Evolutionary conservation across 2,888 invertebrate species (phyloP).

Genomic region (Caenorhabditis macrosperma): DNA sequence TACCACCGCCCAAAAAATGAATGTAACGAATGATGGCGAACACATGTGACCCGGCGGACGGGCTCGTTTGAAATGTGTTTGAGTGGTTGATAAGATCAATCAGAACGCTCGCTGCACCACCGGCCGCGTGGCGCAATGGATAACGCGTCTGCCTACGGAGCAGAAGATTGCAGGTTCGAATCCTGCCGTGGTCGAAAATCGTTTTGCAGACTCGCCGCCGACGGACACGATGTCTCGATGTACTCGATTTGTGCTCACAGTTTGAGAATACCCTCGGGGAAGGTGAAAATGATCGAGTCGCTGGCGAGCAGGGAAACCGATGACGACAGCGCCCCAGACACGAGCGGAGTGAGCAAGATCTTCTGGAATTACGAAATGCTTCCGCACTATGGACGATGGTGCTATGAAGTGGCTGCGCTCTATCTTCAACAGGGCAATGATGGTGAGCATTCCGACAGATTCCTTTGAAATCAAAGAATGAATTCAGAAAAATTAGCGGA

Average conservation of each 20-base stretch:
- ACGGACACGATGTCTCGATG: conserved; percentile 65
- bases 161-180: conserved; percentile 81
- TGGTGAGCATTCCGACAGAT: too few relatives aligned
- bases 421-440: conserved; percentile 39
- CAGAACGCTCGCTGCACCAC: too few relatives aligned
- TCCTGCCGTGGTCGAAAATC: conserved; percentile 75
- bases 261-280: conserved; percentile 16
- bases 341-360: conserved; percentile 38
- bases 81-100: not conserved
- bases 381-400: conserved; percentile 31
- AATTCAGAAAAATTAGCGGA: conserved; percentile 36
- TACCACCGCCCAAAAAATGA: conserved; percentile 28
- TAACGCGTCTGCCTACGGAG: conserved; percentile 80
- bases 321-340: conserved; percentile 34
- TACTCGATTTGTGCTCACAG: conserved; percentile 49
- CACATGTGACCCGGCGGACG: conserved; percentile 26
- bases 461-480: too few relatives aligned
- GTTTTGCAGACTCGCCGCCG: conserved; percentile 58
- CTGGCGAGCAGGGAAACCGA: conserved; percentile 10
- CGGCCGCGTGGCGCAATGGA: conserved; percentile 75
- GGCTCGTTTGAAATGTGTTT: not conserved
- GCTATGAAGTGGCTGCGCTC: conserved; percentile 37
- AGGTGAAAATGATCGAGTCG: conserved; percentile 40
- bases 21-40: conserved; percentile 19
- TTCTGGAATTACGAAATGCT: conserved; percentile 59